Conservation (phyloP, 1,140 invertebrate species). For the Plutomurus gul region DNA sequence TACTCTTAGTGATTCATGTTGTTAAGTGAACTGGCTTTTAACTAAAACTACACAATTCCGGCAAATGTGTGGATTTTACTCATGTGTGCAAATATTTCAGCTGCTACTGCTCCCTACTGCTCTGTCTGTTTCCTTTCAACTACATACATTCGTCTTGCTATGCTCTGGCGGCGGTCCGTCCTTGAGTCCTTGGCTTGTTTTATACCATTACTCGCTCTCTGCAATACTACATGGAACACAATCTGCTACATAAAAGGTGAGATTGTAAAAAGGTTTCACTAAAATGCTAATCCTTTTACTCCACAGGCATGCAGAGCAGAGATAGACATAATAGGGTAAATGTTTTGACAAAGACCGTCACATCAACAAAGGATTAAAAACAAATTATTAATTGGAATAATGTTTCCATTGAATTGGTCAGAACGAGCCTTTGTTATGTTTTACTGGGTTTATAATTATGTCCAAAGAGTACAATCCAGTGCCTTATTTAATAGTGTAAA, state of each 20-base stretch:
- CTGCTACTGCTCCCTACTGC: too few species aligned
- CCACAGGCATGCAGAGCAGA: background rate
- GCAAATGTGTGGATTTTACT: too few species aligned
- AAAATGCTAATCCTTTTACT: slow-evolving; percentile 7
- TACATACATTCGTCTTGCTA: background rate
- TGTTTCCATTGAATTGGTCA: background rate
- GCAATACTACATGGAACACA: background rate
- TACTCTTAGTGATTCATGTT: too few species aligned
- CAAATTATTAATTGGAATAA: background rate
- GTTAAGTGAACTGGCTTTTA: too few species aligned
- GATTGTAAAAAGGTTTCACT: too few species aligned
- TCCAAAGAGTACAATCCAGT: too few species aligned
- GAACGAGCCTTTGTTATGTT: too few species aligned
- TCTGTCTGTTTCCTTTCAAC: background rate
- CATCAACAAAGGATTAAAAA: background rate
- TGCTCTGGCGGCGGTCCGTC: background rate
- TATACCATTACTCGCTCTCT: too few species aligned
- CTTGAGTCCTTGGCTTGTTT: background rate
- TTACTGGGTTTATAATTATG: too few species aligned
- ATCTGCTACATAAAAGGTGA: background rate
- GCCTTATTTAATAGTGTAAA: too few species aligned
- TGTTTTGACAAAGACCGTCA: slow-evolving; percentile 13
- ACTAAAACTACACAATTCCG: too few species aligned
- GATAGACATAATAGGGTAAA: background rate
- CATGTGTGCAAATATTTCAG: slow-evolving; percentile 18